A percentile compares a stretch with the other conserved stretches of the same genome.
Conservation (phyloP, 2,888 invertebrate species). For the Drosophila limbata region DNA sequence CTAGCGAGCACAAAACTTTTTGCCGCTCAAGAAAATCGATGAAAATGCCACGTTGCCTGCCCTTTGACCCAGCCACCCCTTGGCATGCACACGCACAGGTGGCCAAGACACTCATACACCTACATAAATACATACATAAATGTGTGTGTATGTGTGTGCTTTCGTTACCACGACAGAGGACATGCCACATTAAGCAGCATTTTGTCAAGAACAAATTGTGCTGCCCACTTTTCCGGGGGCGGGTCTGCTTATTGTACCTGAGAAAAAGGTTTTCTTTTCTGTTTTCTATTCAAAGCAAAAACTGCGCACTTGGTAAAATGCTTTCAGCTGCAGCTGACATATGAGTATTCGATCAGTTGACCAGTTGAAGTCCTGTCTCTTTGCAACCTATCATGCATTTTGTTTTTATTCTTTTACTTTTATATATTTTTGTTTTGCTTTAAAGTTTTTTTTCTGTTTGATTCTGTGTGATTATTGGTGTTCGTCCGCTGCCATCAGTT, state of each 20-base stretch:
- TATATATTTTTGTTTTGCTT: slow-evolving; percentile 36
- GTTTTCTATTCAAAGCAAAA: slow-evolving; percentile 12
- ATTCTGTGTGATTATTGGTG: slow-evolving; percentile 36
- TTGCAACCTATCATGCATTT: background rate
- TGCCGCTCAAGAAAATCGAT: slow-evolving; percentile 74
- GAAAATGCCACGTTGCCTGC: slow-evolving; percentile 22
- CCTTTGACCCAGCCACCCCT: slow-evolving; percentile 27
- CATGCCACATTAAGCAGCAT: slow-evolving; percentile 77
- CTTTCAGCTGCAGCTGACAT: slow-evolving; percentile 43
- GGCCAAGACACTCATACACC: slow-evolving; percentile 27
- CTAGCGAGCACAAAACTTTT: slow-evolving; percentile 51
- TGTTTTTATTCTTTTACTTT: slow-evolving; percentile 5
- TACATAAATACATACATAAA: background rate
- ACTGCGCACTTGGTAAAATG: slow-evolving; percentile 62
- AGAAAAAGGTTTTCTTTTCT: slow-evolving; percentile 34
- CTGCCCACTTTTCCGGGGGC: slow-evolving; percentile 57
- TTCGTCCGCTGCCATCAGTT: slow-evolving; percentile 47
- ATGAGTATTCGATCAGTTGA: slow-evolving; percentile 17
- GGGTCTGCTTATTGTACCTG: slow-evolving; percentile 29
- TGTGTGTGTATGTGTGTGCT: slow-evolving; percentile 3
- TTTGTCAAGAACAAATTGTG: slow-evolving; percentile 71
- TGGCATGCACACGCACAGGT: slow-evolving; percentile 57
- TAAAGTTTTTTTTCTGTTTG: slow-evolving; percentile 26
- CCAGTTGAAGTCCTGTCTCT: background rate
- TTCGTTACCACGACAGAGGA: slow-evolving; percentile 41